A percentile compares a stretch with the other conserved stretches of the same genome.
These are phyloP conservation scores for western clawed frog (Xenopus tropicalis) DNA, from an alignment of 2,113 vertebrate species.

Conservation along the genomic window UCB_Xtro_10.0 CM004450.2:113599501-113600000, in stretches of 20 bases:
- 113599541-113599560: conserved; percentile 26
- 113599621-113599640: conserved; percentile 46
- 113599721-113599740: conserved; percentile 42
- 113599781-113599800: conserved; percentile 18
- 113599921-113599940: conserved; percentile 5
- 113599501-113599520: conserved; percentile 47
- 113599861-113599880: conserved; percentile 19
- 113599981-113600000: no score
- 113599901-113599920: conserved; percentile 20
- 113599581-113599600: conserved; percentile 47
- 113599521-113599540: conserved; percentile 25
- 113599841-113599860: conserved; percentile 17
- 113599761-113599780: conserved; percentile 3
- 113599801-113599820: conserved; percentile 34
- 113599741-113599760: conserved; percentile 26
- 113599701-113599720: conserved; percentile 46
- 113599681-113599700: conserved; percentile 47
- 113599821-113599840: conserved; percentile 20
- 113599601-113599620: conserved; percentile 47
- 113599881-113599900: conserved; percentile 3
- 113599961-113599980: neutral
- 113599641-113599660: conserved; percentile 41
- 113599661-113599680: conserved; percentile 47
- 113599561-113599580: conserved; percentile 33
- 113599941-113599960: neutral